A percentile compares a stretch with the other conserved stretches of the same genome.
Evolutionary conservation across 1,140 invertebrate species (phyloP).

Genomic region (Ceratosolen fusciceps): DNA sequence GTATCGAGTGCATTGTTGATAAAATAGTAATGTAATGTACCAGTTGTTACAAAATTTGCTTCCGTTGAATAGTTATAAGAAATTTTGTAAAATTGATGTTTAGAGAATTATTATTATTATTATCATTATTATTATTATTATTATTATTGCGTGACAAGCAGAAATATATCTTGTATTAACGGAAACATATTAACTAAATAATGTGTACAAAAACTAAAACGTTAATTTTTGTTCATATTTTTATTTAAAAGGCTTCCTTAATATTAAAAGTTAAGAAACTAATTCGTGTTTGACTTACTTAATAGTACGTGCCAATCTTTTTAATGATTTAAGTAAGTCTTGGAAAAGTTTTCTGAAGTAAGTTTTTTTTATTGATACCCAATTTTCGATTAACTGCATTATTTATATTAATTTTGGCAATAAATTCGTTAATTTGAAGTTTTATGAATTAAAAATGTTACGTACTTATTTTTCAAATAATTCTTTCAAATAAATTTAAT

Average conservation of each 20-base stretch:
- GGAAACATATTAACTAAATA: background rate
- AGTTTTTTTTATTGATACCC: too few species aligned
- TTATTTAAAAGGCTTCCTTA: too few species aligned
- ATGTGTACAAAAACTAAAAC: background rate
- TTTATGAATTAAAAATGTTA: too few species aligned
- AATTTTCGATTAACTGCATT: too few species aligned
- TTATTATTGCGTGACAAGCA: slow-evolving; percentile 25
- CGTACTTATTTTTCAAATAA: too few species aligned
- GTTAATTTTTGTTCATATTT: background rate
- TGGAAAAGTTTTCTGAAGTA: background rate
- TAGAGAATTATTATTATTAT: slow-evolving; percentile 48
- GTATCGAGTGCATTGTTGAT: background rate
- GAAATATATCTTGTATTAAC: slow-evolving; percentile 6
- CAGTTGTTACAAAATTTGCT: slow-evolving; percentile 64
- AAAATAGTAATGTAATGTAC: slow-evolving; percentile 55
- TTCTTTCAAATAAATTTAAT: too few species aligned
- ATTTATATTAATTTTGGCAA: too few species aligned
- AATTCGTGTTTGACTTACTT: background rate
- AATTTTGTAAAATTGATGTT: slow-evolving; percentile 62
- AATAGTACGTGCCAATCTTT: too few species aligned
- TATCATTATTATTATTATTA: too few species aligned
- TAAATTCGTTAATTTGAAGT: too few species aligned
- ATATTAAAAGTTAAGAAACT: background rate
- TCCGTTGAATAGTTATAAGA: slow-evolving; percentile 69
- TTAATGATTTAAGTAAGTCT: background rate